A percentile compares a stretch with the other conserved stretches of the same genome.
These are phyloP conservation scores for Microctonus hyperodae DNA, from an alignment of 2,888 invertebrate species.

Conservation along the genomic window DNA sequence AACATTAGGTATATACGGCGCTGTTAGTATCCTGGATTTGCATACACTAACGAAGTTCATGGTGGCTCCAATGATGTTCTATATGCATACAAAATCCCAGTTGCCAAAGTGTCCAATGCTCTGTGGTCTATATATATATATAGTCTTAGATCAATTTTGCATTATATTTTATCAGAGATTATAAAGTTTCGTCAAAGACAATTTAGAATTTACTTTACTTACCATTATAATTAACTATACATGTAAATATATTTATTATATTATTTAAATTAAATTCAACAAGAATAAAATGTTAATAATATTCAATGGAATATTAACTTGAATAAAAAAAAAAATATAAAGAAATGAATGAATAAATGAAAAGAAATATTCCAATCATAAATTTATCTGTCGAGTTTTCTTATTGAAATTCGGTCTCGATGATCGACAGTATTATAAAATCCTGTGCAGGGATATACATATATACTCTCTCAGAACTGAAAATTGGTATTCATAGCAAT, in stretches of 20 bases:
- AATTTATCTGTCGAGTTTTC: background rate
- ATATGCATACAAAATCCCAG: no score
- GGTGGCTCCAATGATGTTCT: slow-evolving; percentile 56
- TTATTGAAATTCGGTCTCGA: background rate
- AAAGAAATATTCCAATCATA: background rate
- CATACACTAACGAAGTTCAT: slow-evolving; percentile 61
- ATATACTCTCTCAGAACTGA: background rate
- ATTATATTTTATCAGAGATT: background rate
- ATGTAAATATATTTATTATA: no score
- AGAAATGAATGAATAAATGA: background rate
- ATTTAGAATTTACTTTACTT: background rate
- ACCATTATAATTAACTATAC: no score
- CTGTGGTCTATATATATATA: slow-evolving; percentile 9
- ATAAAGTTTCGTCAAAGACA: background rate
- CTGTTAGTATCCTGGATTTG: slow-evolving; percentile 55
- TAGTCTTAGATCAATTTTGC: background rate
- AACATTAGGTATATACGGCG: no score
- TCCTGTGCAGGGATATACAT: background rate
- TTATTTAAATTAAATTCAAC: no score
- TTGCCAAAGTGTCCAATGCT: slow-evolving; percentile 35
- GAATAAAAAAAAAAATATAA: background rate
- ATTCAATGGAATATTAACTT: background rate
- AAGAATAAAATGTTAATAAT: no score
- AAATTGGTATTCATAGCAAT: slow-evolving; percentile 22
- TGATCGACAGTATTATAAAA: background rate